Conservation (phyloP, 1,140 invertebrate genomes). For the Ladona fulva region DNA sequence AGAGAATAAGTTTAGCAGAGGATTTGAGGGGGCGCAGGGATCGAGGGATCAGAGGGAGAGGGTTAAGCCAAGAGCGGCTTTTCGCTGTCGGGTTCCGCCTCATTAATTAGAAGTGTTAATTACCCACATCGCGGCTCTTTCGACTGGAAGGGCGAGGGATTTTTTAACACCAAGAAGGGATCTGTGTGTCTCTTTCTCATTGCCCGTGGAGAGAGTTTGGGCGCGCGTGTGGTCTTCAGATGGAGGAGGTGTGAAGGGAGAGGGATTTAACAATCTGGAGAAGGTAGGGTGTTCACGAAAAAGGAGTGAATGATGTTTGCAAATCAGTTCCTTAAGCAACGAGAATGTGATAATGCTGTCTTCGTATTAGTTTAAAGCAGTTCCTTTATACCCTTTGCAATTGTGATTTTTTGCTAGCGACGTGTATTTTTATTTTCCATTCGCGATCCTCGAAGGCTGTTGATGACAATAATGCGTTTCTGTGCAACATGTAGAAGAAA, state of each 20-base stretch:
- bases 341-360: too few species aligned
- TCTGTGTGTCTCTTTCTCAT: too few species aligned
- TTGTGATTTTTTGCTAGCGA: too few species aligned
- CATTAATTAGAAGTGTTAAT: constrained; percentile 10
- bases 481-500: too few species aligned
- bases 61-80: background rate
- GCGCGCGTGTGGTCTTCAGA: background rate
- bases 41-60: background rate
- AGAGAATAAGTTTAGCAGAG: background rate
- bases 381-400: too few species aligned
- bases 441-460: too few species aligned
- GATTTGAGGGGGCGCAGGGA: background rate
- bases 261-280: background rate
- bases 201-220: background rate
- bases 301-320: too few species aligned
- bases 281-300: too few species aligned
- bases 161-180: background rate
- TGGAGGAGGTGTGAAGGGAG: background rate
- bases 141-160: background rate
- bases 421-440: too few species aligned
- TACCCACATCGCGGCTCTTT: background rate
- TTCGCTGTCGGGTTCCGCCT: background rate
- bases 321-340: too few species aligned
- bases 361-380: too few species aligned
- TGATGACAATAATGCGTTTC: too few species aligned